Percentiles rank a stretch among this genome's conserved stretches.
These are phyloP conservation scores for Drosophila borealis DNA, from an alignment of 2,888 invertebrate genomes.

Conservation along the genomic window DNA sequence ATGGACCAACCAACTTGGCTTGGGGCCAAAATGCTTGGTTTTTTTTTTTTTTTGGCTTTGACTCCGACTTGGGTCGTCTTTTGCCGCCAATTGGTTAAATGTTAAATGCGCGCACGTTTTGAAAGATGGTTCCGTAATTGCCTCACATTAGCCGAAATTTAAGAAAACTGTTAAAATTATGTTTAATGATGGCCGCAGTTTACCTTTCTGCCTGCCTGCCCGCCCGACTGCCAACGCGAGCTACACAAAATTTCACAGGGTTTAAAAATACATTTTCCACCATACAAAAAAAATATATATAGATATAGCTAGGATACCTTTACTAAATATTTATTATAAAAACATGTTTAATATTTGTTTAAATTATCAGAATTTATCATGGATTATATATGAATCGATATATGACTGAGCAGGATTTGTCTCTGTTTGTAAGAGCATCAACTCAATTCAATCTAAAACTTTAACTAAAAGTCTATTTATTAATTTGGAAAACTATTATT, in stretches of 20 bases:
- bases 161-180: constrained; percentile 76
- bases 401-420: too few relatives aligned
- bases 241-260: constrained; percentile 31
- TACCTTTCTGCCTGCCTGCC: constrained; percentile 25
- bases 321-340: too few relatives aligned
- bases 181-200: constrained; percentile 67
- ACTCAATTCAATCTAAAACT: too few relatives aligned
- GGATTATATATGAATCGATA: too few relatives aligned
- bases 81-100: constrained; percentile 77
- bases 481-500: too few relatives aligned
- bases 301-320: too few relatives aligned
- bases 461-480: too few relatives aligned
- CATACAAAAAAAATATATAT: too few relatives aligned
- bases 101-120: constrained; percentile 59
- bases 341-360: too few relatives aligned
- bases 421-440: too few relatives aligned
- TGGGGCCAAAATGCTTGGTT: constrained; percentile 62
- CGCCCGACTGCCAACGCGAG: constrained; percentile 30
- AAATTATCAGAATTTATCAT: too few relatives aligned
- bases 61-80: constrained; percentile 37
- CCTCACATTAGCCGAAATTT: constrained; percentile 77
- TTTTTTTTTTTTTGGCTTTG: constrained; percentile 17
- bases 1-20: constrained; percentile 60
- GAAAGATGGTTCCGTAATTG: constrained; percentile 74
- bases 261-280: background rate